phyloP scores from a whole-genome alignment of 2,797 vertebrate species.

The Menidia menidia region DNA sequence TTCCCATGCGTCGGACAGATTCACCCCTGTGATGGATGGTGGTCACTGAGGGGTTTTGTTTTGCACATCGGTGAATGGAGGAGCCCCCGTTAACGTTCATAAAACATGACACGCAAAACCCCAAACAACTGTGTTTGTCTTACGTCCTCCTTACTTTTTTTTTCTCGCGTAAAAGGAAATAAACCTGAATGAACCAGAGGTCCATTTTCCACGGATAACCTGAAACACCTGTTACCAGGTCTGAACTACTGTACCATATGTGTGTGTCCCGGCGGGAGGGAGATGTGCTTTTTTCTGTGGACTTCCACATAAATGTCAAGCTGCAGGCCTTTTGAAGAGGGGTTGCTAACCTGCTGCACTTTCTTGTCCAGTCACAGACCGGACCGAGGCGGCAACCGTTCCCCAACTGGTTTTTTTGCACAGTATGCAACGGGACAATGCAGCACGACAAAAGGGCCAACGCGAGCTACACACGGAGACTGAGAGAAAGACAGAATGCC shows the following conservation, averaged over 20 bases:
- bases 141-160: not conserved
- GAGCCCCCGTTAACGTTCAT: not conserved
- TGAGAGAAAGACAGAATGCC: constrained; percentile 33
- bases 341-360: not conserved
- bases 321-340: not conserved
- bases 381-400: constrained; percentile 15
- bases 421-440: constrained; percentile 53
- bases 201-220: constrained; percentile 63
- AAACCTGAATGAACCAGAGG: constrained; percentile 16
- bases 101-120: constrained; percentile 20
- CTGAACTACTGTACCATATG: constrained; percentile 7
- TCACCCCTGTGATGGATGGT: constrained; percentile 29
- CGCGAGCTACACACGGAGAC: constrained; percentile 18
- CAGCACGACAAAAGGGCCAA: constrained; percentile 34
- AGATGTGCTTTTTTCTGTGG: constrained; percentile 11
- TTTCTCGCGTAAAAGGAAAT: constrained; percentile 12
- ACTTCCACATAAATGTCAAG: constrained; percentile 36
- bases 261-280: constrained; percentile 12
- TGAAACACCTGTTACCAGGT: constrained; percentile 60
- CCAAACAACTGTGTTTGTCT: constrained; percentile 26
- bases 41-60: constrained; percentile 35
- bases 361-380: constrained; percentile 1
- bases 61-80: constrained; percentile 17
- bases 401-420: constrained; percentile 30
- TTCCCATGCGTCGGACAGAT: not conserved